phyloP scores from a whole-genome alignment of 2,888 invertebrate genomes.

The Brachyptera risi region DNA sequence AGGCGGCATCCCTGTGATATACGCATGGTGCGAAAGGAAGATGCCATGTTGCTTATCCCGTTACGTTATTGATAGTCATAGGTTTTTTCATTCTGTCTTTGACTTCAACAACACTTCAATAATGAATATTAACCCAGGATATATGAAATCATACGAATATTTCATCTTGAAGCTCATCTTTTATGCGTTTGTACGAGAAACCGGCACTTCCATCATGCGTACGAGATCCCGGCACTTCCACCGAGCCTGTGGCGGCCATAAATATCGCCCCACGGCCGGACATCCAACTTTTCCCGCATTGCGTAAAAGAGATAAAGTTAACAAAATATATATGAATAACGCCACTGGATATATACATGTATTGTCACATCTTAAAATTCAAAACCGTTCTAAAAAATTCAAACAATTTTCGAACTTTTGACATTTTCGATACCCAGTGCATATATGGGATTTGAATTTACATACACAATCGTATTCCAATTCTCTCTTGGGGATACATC shows the following conservation, averaged over 20 bases:
- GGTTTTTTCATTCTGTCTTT: too few relatives aligned
- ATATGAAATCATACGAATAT: not conserved
- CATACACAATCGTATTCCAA: constrained; percentile 1
- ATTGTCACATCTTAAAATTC: too few relatives aligned
- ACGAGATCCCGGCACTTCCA: not conserved
- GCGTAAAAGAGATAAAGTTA: not conserved
- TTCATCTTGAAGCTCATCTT: not conserved
- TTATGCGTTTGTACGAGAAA: too few relatives aligned
- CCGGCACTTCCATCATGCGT: not conserved
- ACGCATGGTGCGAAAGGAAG: too few relatives aligned
- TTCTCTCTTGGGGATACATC: not conserved
- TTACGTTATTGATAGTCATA: too few relatives aligned
- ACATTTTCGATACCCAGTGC: not conserved
- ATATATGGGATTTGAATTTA: constrained; percentile 1
- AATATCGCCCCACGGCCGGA: not conserved
- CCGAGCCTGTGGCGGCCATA: too few relatives aligned
- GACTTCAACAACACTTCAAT: too few relatives aligned
- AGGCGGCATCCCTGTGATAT: too few relatives aligned
- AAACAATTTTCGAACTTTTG: not conserved
- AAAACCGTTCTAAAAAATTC: not conserved
- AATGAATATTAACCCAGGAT: too few relatives aligned
- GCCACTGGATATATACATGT: too few relatives aligned
- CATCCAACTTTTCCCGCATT: not conserved
- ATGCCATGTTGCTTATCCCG: too few relatives aligned
- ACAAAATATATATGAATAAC: constrained; percentile 8